Evolutionary conservation across 92 coral and sea anemone species (phyloP).

Genomic region (Porites rus): DNA sequence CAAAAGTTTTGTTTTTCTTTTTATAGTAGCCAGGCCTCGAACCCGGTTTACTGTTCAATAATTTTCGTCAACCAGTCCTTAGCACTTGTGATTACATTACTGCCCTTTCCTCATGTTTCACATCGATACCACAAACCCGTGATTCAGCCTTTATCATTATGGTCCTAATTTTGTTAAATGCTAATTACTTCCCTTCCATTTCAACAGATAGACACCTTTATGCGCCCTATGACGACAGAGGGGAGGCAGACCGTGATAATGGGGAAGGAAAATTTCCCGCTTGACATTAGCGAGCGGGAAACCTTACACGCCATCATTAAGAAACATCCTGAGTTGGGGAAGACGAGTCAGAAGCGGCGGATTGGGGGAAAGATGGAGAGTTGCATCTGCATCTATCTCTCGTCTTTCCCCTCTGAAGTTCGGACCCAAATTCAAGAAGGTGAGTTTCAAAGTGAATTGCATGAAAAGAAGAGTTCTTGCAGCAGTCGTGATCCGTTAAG

Average conservation of each 20-base stretch:
- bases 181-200: slow-evolving; percentile 23
- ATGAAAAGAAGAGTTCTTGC: slow-evolving; percentile 2
- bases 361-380: slow-evolving; percentile 56
- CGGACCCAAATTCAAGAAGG: background rate
- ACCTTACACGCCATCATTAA: slow-evolving; percentile 15
- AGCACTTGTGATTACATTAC: slow-evolving; percentile 23
- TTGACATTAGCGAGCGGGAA: slow-evolving; percentile 34
- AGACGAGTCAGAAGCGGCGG: slow-evolving; percentile 27
- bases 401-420: slow-evolving; percentile 37
- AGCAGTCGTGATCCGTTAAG: background rate
- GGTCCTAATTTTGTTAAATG: slow-evolving; percentile 6
- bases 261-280: slow-evolving; percentile 52
- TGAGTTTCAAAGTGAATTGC: background rate
- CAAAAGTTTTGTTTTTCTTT: background rate
- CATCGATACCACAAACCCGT: slow-evolving; percentile 11
- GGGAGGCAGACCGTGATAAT: slow-evolving; percentile 42
- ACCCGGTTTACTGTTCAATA: slow-evolving; percentile 6
- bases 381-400: slow-evolving; percentile 40
- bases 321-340: slow-evolving; percentile 32
- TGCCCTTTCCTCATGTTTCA: background rate
- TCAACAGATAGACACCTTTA: slow-evolving; percentile 41
- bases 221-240: slow-evolving; percentile 37
- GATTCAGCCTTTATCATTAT: slow-evolving; percentile 3
- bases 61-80: background rate
- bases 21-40: slow-evolving; percentile 5